phyloP scores from a whole-genome alignment of 2,888 invertebrate species.

The Serrognathus titanus region DNA sequence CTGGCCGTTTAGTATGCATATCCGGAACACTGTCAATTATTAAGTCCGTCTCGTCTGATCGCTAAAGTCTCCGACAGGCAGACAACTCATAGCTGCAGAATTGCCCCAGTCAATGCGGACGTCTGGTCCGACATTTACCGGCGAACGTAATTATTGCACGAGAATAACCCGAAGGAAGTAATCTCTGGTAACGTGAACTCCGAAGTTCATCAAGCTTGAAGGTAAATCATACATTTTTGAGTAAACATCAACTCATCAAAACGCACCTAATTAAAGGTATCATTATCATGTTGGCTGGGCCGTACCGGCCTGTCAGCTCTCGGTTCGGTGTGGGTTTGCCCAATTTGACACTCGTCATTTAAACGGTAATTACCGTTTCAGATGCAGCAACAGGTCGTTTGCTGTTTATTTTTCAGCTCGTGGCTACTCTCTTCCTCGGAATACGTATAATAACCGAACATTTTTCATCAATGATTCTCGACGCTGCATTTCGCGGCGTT shows the following conservation, averaged over 20 bases:
- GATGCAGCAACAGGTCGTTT: slow-evolving; percentile 38
- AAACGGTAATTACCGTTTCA: slow-evolving; percentile 39
- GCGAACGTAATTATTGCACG: slow-evolving; percentile 22
- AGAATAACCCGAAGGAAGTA: slow-evolving; percentile 26
- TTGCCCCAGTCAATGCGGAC: too few species aligned
- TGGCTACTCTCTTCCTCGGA: slow-evolving; percentile 15
- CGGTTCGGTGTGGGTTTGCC: slow-evolving; percentile 33
- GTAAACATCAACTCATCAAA: slow-evolving; percentile 47
- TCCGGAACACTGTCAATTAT: too few species aligned
- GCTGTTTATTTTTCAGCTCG: slow-evolving; percentile 34
- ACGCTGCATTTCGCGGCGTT: too few species aligned
- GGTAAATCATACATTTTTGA: slow-evolving; percentile 35
- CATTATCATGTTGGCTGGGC: slow-evolving; percentile 46
- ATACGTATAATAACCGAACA: background rate
- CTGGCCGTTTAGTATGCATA: too few species aligned
- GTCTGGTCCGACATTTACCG: too few species aligned
- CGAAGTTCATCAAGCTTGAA: slow-evolving; percentile 30
- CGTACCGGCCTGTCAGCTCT: slow-evolving; percentile 37
- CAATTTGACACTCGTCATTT: slow-evolving; percentile 41
- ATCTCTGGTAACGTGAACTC: slow-evolving; percentile 17
- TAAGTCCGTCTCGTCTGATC: too few species aligned
- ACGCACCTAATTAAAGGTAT: slow-evolving; percentile 46
- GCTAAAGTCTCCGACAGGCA: too few species aligned
- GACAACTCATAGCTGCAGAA: too few species aligned
- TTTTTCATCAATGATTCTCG: too few species aligned